These are phyloP conservation scores for Gymnogyps californianus DNA, from an alignment of 2,113 vertebrate species.

Conservation along the genomic window DNA sequence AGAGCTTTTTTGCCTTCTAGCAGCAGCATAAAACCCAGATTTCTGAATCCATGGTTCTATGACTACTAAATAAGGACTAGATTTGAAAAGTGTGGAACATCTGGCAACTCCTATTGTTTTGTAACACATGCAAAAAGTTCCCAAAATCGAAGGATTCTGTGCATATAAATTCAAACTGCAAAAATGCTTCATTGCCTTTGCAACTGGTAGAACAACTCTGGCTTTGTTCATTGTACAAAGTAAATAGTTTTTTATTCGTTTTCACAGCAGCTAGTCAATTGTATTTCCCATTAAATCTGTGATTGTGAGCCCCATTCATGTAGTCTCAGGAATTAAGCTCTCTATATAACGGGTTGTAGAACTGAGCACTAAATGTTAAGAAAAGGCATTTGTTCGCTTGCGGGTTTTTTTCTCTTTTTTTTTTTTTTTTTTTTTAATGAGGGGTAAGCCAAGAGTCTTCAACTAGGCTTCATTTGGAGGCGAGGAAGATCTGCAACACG, in stretches of 20 bases:
- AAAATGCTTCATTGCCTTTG: neutral
- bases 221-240: slow-evolving; percentile 5
- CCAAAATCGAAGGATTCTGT: neutral
- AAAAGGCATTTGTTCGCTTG: neutral
- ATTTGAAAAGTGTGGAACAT: neutral
- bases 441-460: neutral
- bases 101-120: neutral
- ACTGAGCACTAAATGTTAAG: neutral
- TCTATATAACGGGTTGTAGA: neutral
- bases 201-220: slow-evolving; percentile 4
- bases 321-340: neutral
- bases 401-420: neutral
- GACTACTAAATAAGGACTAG: neutral
- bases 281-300: slow-evolving; percentile 14
- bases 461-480: neutral
- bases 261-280: neutral
- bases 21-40: neutral
- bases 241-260: neutral
- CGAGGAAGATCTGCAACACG: neutral
- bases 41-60: neutral
- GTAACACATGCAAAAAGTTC: neutral
- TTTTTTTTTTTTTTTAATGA: neutral
- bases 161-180: neutral
- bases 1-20: neutral
- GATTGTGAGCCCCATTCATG: neutral